These are phyloP conservation scores for Limnephilus auricula DNA, from an alignment of 2,888 invertebrate genomes.

Conservation along the genomic window DNA sequence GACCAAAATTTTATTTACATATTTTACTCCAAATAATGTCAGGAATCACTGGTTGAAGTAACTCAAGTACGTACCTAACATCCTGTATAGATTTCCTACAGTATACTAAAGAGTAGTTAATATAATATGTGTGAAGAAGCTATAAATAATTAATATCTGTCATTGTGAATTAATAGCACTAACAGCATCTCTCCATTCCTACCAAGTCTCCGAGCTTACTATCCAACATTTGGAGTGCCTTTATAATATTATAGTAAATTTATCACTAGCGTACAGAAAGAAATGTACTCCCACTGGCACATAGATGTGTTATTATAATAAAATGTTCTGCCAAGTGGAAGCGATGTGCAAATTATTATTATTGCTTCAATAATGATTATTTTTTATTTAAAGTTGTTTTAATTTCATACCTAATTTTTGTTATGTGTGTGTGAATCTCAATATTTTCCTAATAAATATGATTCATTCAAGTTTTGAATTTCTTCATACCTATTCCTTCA, in stretches of 20 bases:
- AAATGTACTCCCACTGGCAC: neutral
- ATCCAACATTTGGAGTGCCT: constrained; percentile 40
- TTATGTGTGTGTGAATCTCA: constrained; percentile 57
- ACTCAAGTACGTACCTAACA: too few species aligned
- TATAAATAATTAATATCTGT: constrained; percentile 6
- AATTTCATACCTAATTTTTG: constrained; percentile 46
- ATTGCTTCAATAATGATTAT: constrained; percentile 29
- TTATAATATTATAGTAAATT: constrained; percentile 15
- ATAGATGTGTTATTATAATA: neutral
- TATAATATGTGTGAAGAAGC: neutral
- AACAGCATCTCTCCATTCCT: constrained; percentile 20
- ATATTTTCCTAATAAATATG: constrained; percentile 61
- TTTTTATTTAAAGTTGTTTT: constrained; percentile 45
- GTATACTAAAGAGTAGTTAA: neutral
- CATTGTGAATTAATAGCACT: neutral
- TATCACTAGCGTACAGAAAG: constrained; percentile 26
- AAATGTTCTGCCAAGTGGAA: constrained; percentile 30
- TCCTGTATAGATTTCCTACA: neutral
- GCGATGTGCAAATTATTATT: constrained; percentile 10
- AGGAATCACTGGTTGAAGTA: too few species aligned
- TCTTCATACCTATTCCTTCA: neutral
- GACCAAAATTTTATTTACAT: too few species aligned
- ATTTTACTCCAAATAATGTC: too few species aligned
- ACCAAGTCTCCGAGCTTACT: constrained; percentile 26
- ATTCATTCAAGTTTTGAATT: constrained; percentile 31